A percentile compares a stretch with the other conserved stretches of the same genome.
Conservation (phyloP, 2,797 vertebrate species). For the Streptopelia turtur region DNA sequence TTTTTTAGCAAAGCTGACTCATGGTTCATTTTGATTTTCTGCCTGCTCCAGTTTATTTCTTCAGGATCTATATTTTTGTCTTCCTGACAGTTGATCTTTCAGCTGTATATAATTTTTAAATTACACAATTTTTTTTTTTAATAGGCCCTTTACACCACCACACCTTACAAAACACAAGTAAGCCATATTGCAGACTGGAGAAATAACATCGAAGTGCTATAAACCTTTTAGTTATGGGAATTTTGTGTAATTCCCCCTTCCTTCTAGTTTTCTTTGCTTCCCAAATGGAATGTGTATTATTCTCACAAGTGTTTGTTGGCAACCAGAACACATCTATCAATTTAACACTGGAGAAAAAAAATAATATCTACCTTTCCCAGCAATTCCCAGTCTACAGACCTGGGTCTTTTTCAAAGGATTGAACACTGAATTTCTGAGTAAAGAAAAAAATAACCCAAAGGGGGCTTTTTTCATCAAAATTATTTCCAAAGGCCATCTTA, state of each 20-base stretch:
- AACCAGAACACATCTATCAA: background rate
- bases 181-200: background rate
- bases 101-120: background rate
- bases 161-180: background rate
- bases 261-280: background rate
- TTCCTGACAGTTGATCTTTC: background rate
- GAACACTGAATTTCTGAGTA: background rate
- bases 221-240: background rate
- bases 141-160: background rate
- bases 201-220: background rate
- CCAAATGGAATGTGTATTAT: background rate
- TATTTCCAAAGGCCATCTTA: background rate
- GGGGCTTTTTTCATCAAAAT: accelerated
- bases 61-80: background rate
- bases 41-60: background rate
- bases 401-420: background rate
- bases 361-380: background rate
- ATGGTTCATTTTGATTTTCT: background rate
- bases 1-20: background rate
- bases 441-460: background rate
- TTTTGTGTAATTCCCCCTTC: background rate
- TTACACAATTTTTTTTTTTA: background rate
- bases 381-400: background rate
- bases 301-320: background rate
- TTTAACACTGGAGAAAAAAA: background rate